A percentile compares a stretch with the other conserved stretches of the same genome.
phyloP scores from a whole-genome alignment of 2,888 invertebrate genomes.

The Macropis europaea region DNA sequence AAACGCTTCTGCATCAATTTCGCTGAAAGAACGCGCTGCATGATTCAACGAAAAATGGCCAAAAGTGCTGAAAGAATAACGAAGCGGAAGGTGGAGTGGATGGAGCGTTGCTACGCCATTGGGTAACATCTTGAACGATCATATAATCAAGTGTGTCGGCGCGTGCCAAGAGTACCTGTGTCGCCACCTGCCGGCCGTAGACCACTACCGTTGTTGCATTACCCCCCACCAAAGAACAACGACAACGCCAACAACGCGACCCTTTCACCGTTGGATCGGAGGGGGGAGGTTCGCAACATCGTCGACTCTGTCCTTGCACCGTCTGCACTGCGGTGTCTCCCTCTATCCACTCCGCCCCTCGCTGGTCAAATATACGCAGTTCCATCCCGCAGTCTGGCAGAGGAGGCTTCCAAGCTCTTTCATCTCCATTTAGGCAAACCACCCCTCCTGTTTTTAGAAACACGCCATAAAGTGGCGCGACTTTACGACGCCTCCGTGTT shows the following conservation, averaged over 20 bases:
- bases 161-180: constrained; percentile 58
- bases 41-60: background rate
- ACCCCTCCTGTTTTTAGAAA: constrained; percentile 4
- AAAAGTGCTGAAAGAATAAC: background rate
- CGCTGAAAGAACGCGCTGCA: too few relatives aligned
- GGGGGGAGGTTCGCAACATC: too few relatives aligned
- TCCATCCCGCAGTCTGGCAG: background rate
- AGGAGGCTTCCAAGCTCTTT: constrained; percentile 25
- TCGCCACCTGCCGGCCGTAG: constrained; percentile 54
- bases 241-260: constrained; percentile 26
- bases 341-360: background rate
- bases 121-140: constrained; percentile 19
- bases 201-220: constrained; percentile 36
- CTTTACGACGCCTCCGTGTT: background rate
- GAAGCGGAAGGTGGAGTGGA: background rate
- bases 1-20: too few relatives aligned
- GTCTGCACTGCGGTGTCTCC: background rate
- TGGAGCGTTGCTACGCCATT: background rate
- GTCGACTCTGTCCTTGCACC: constrained; percentile 7
- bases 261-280: constrained; percentile 4
- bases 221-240: constrained; percentile 35
- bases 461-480: background rate
- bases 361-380: background rate
- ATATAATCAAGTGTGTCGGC: constrained; percentile 55
- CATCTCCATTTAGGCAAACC: constrained; percentile 22